Base-by-base conservation (phyloP, 1,140 invertebrate species). In the Neotoxoptera formosana region DNA sequence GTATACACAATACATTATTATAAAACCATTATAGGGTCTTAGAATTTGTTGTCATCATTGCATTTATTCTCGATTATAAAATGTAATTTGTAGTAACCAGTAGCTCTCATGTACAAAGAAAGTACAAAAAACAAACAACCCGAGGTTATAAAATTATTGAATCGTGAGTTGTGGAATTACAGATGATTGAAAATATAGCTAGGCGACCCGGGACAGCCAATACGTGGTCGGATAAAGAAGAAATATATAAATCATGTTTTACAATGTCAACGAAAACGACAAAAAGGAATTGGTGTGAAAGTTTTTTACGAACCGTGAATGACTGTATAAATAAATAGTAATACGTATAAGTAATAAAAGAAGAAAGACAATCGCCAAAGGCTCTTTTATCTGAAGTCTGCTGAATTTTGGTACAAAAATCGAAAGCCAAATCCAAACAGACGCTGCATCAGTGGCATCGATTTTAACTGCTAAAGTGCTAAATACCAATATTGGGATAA, bases 121-220 rank as follows among this genome's bases (percentile, higher is more conserved):
- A 36, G 48, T 25, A 89, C 8, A 34, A 89, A 56, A 41, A 53
- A 25, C 0, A 17, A 89, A 17, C 48, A 89, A 89, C 48, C 51
- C 14, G 34, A 56, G 87, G 51, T 53, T 21, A 89, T 56, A 56
- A 89, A 56, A 88, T 88, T 41, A 89, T 89, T 36, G n/a, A 36
- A 56, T 89, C 87, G 87, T 89, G 51, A 89, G 51, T 89, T 53
- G 87, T 34, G 2, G 87, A 89, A 89, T 89, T 41, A 20, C 34
- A 20, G 21, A 1, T 30, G 48, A 76, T 76, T n/a, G 48, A 30
- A 53, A 89, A 89, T 34, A 89, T 36, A 83, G 20, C 34, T 36
- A 48, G 47, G 1, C 17, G 47, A 21, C 45, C 11, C 25, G 7
- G 25, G 8, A 88, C 30, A 88, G 25, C 14, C 36, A 47, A 47